A percentile compares a stretch with the other conserved stretches of the same genome.
Evolutionary conservation across 2,113 vertebrate genomes (phyloP).

Genomic region (Thunnus maccoyii): DNA sequence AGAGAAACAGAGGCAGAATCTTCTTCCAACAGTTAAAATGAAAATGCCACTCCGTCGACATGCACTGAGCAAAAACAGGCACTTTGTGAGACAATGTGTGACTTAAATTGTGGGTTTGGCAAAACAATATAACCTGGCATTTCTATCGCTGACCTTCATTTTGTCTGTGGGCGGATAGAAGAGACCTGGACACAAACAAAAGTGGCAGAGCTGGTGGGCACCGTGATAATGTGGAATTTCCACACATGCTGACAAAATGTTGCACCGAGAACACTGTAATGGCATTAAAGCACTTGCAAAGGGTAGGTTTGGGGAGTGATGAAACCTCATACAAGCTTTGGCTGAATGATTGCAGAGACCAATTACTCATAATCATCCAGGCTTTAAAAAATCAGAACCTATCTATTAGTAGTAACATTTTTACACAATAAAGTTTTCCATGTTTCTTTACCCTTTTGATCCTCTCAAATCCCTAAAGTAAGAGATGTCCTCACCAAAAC

Average conservation of each 20-base stretch:
- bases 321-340: background rate
- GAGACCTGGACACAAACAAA: conserved; percentile 54
- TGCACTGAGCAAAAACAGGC: conserved; percentile 13
- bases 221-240: conserved; percentile 44
- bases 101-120: conserved; percentile 20
- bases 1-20: background rate
- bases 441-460: conserved; percentile 1
- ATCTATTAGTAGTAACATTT: no score
- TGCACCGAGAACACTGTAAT: background rate
- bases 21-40: background rate
- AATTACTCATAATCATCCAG: background rate
- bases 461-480: conserved; percentile 9
- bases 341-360: background rate
- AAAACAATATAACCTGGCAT: conserved; percentile 55
- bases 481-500: conserved; percentile 46
- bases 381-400: background rate
- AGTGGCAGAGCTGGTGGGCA: conserved; percentile 45
- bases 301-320: background rate
- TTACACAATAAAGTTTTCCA: background rate
- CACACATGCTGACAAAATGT: conserved; percentile 18
- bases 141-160: conserved; percentile 56
- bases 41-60: background rate
- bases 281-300: background rate
- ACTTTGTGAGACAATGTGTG: background rate
- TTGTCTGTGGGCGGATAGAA: conserved; percentile 63